A percentile compares a stretch with the other conserved stretches of the same genome.
phyloP scores from a whole-genome alignment of 2,113 vertebrate species.

The Eonycteris spelaea region DNA sequence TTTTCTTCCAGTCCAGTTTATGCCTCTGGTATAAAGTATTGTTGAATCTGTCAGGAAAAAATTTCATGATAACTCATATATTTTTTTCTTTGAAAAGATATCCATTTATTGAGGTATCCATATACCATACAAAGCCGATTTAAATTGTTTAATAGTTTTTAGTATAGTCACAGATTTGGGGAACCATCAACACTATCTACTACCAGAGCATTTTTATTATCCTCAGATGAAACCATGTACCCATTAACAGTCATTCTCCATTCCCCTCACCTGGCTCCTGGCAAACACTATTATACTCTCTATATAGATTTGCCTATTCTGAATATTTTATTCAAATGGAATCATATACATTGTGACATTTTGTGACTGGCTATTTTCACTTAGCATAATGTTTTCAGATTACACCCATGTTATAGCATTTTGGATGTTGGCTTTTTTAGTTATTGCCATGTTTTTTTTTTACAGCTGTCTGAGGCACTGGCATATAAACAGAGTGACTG shows the following conservation, averaged over 20 bases:
- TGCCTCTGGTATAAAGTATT: neutral
- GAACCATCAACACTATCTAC: neutral
- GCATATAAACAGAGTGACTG: accelerated
- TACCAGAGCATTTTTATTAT: neutral
- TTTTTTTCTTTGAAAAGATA: neutral
- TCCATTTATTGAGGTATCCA: neutral
- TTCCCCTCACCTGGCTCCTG: neutral
- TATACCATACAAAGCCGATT: neutral
- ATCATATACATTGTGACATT: neutral
- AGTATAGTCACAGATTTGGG: neutral
- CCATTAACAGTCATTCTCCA: neutral
- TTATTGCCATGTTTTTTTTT: neutral
- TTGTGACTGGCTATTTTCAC: neutral
- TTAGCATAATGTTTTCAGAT: neutral
- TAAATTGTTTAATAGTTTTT: neutral
- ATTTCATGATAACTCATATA: neutral
- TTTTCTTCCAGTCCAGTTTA: neutral
- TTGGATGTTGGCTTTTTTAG: neutral
- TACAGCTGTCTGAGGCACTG: neutral
- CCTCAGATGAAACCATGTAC: neutral
- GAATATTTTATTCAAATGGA: neutral
- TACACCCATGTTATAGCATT: neutral
- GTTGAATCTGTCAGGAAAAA: neutral
- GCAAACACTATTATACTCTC: neutral
- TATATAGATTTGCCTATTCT: neutral